A percentile compares a stretch with the other conserved stretches of the same genome.
Evolutionary conservation across 1,140 invertebrate genomes (phyloP).

Genomic region (Aphidius ervi): DNA sequence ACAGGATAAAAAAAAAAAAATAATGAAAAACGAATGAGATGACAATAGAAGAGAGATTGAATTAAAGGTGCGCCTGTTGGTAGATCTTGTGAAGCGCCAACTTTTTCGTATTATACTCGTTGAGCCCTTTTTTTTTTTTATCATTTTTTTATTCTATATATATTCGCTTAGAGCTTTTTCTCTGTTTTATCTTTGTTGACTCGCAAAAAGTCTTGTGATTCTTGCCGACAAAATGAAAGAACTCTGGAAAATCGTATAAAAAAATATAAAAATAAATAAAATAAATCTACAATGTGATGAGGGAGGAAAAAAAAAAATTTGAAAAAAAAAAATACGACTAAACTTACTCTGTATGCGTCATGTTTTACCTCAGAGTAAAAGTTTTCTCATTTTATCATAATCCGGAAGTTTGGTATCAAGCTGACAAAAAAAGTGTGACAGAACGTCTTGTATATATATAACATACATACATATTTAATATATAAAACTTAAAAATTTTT

Average conservation of each 20-base stretch:
- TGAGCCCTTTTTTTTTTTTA: slow-evolving; percentile 19
- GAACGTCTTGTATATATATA: no score
- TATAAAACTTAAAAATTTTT: neutral
- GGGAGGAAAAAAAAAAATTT: slow-evolving; percentile 19
- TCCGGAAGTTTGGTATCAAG: no score
- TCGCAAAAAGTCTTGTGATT: neutral
- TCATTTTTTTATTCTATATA: slow-evolving; percentile 7
- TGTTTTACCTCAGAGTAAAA: no score
- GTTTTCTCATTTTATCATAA: no score
- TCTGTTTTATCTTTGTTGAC: neutral
- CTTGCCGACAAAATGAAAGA: neutral
- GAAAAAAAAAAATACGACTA: slow-evolving; percentile 26
- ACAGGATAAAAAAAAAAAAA: no score
- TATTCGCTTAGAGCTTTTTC: neutral
- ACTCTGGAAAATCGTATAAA: neutral
- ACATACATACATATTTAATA: no score
- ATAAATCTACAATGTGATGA: neutral
- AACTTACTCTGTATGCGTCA: no score
- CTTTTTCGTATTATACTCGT: slow-evolving; percentile 42
- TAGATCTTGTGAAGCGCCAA: slow-evolving; percentile 36
- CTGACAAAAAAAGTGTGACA: no score
- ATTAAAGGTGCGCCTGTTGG: slow-evolving; percentile 38
- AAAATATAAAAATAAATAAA: neutral
- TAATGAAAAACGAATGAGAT: no score
- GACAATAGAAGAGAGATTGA: slow-evolving; percentile 32